Evolutionary conservation across 2,797 vertebrate genomes (phyloP), one percentile per base, ranked within the genome.

Genomic region (Rhinella marina): DNA sequence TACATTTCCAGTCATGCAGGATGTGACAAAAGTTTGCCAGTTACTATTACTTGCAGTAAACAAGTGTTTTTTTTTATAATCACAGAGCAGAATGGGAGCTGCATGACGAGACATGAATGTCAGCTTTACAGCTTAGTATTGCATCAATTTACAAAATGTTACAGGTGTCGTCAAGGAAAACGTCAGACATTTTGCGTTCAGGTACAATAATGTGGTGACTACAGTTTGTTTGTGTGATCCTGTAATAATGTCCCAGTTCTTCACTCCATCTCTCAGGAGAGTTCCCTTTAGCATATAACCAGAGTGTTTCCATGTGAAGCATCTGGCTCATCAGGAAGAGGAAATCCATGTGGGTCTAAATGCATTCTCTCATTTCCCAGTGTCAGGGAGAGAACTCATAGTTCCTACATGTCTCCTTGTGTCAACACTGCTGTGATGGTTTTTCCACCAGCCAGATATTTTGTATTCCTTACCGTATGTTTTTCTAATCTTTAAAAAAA

Each of bases 231-330:
- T 83, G 48, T 77, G 59, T 66, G 23, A 64, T 75, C 61, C 52
- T 17, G 62, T 66, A 81, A 87, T 50, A 66, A 62, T 61, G 32
- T 52, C 59, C 50, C 21, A 66, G n/a, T 12, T 66, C 76, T 54
- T 75, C 17, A 27, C 32, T 50, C 73, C n/a, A 77, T 23, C 27
- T 77, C 81, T 87, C 81, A 7, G 21, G 86, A 83, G 81, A 83
- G n/a, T 76, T 77, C 66, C 25, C 41, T 14, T 66, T 41, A 87
- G 59, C 25, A 61, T 29, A 77, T 83, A 87, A 29, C 81, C 70
- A 77, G 72, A 77, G 61, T 66, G 86, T 87, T 87, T 83, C 86
- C 81, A 83, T 83, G 86, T 57, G 59, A 78, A 87, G 86, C 81
- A 83, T 87, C 86, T 84, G 61, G 86, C 81, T 77, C 23, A 66